Evolutionary conservation across 2,113 vertebrate species (phyloP).

Genomic region (Misgurnus anguillicaudatus): DNA sequence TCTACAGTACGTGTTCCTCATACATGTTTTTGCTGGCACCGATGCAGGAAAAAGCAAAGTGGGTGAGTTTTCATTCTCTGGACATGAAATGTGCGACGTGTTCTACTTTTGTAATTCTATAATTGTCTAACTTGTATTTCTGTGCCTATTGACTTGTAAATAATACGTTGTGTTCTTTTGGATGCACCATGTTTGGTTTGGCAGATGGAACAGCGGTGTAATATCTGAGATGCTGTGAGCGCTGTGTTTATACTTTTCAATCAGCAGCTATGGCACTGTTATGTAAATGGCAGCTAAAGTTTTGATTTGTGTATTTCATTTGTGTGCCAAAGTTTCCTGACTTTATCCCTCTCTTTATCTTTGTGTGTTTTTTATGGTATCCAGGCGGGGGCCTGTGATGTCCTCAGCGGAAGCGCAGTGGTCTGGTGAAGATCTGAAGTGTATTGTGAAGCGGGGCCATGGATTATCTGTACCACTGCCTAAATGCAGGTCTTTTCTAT

Average conservation of each 20-base stretch:
- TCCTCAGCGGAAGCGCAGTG: constrained; percentile 68
- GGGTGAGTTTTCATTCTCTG: constrained; percentile 44
- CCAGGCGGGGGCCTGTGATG: constrained; percentile 54
- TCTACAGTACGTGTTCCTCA: constrained; percentile 6
- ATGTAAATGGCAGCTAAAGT: not conserved
- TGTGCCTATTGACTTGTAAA: constrained; percentile 30
- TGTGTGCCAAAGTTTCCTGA: not conserved
- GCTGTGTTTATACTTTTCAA: not conserved
- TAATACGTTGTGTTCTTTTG: constrained; percentile 3
- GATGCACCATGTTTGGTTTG: constrained; percentile 14
- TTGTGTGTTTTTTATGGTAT: constrained; percentile 63
- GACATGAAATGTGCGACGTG: constrained; percentile 36
- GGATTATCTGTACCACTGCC: constrained; percentile 72
- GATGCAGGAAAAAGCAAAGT: not conserved
- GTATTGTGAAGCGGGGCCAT: constrained; percentile 65
- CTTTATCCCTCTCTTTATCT: constrained; percentile 32
- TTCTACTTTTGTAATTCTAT: constrained; percentile 4
- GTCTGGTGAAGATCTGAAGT: constrained; percentile 67
- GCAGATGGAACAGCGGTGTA: not conserved
- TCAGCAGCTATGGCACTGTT: not conserved
- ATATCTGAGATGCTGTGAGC: not conserved
- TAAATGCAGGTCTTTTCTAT: constrained; percentile 72
- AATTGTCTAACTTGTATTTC: not conserved
- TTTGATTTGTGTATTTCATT: constrained; percentile 8
- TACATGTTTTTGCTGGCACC: constrained; percentile 42